phyloP scores from a whole-genome alignment of 2,888 invertebrate species.

The Lingula anatina region DNA sequence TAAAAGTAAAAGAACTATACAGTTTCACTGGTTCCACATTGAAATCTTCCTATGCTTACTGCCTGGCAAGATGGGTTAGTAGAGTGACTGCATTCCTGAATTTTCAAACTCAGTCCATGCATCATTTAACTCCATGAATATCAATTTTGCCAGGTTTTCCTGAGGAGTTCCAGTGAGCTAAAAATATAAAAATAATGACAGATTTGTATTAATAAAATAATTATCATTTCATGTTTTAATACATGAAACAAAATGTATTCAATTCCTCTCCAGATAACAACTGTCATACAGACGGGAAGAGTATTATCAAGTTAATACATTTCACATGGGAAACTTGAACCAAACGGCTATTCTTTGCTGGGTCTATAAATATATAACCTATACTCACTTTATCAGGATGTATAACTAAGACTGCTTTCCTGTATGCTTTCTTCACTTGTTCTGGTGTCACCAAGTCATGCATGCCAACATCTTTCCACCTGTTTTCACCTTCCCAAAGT shows the following conservation, averaged over 20 bases:
- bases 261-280: no score
- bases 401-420: slow-evolving; percentile 91
- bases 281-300: no score
- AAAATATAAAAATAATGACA: slow-evolving; percentile 38
- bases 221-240: no score
- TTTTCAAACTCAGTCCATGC: slow-evolving; percentile 95
- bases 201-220: neutral
- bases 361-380: no score
- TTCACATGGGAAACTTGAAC: no score
- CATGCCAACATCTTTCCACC: slow-evolving; percentile 93
- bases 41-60: no score
- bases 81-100: slow-evolving; percentile 39
- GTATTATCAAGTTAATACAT: no score
- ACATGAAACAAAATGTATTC: no score
- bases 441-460: slow-evolving; percentile 83
- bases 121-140: slow-evolving; percentile 98
- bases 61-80: slow-evolving; percentile 12
- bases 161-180: slow-evolving; percentile 90
- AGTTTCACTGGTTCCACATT: no score
- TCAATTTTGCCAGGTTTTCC: slow-evolving; percentile 88
- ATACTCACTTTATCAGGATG: slow-evolving; percentile 92
- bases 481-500: slow-evolving; percentile 80
- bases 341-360: neutral
- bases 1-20: no score
- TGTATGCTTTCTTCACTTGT: slow-evolving; percentile 93